These are phyloP conservation scores for Protodeltote pygarga DNA, from an alignment of 2,888 invertebrate genomes.

Conservation along the genomic window DNA sequence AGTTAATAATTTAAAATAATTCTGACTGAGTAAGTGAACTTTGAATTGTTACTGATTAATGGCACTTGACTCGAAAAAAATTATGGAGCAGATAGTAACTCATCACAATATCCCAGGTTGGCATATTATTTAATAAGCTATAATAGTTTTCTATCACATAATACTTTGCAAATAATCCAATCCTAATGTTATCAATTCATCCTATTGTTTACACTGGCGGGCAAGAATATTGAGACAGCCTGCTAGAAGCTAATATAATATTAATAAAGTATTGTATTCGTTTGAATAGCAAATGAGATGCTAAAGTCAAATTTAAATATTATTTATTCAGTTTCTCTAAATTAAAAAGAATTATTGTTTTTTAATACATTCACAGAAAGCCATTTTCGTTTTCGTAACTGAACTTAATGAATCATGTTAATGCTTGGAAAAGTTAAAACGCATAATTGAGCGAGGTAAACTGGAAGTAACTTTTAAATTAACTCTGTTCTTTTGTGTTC, in stretches of 20 bases:
- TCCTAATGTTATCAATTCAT: slow-evolving; percentile 1
- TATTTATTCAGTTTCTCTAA: background rate
- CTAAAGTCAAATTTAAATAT: slow-evolving; percentile 5
- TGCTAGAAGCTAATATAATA: slow-evolving; percentile 17
- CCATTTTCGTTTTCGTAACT: background rate
- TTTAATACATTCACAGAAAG: background rate
- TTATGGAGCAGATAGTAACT: too few species aligned
- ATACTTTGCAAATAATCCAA: too few species aligned
- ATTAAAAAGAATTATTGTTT: background rate
- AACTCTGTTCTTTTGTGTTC: too few species aligned
- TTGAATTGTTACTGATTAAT: too few species aligned
- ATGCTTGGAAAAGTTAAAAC: background rate
- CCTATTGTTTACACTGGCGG: slow-evolving; percentile 12
- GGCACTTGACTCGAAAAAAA: too few species aligned
- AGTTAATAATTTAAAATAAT: too few species aligned
- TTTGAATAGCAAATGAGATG: background rate
- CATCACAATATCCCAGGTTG: too few species aligned
- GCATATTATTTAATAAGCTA: too few species aligned
- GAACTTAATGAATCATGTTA: background rate
- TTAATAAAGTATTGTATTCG: slow-evolving; percentile 13
- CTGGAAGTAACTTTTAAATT: too few species aligned
- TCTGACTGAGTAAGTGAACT: too few species aligned
- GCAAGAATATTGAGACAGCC: slow-evolving; percentile 21
- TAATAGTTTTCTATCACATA: too few species aligned
- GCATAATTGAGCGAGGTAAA: background rate